These are phyloP conservation scores for Lepus americanus DNA, from an alignment of 2,113 vertebrate species.

Conservation along the genomic window DNA sequence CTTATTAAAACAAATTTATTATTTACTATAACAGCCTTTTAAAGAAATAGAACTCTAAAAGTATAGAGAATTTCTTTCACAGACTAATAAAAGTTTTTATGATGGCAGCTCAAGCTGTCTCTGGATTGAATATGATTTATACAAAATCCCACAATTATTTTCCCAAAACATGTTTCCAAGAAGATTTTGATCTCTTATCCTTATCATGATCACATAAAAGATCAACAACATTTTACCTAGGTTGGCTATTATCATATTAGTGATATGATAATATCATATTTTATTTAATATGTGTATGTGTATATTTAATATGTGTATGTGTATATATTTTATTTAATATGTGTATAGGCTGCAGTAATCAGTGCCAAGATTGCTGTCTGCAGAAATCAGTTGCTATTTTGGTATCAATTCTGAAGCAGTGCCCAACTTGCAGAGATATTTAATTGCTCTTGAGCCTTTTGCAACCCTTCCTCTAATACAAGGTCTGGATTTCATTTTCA, in stretches of 20 bases:
- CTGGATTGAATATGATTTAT: neutral
- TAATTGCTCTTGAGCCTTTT: slow-evolving; percentile 69
- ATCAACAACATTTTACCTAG: neutral
- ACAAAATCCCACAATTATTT: slow-evolving; percentile 5
- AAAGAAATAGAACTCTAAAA: neutral
- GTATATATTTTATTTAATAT: too few relatives aligned
- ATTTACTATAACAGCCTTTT: neutral
- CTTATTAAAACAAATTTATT: neutral
- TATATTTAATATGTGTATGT: too few relatives aligned
- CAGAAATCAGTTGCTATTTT: slow-evolving; percentile 60
- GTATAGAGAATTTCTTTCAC: neutral
- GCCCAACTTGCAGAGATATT: slow-evolving; percentile 11
- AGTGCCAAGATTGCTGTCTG: neutral
- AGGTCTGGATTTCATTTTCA: slow-evolving; percentile 74
- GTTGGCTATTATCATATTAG: neutral
- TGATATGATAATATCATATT: too few relatives aligned
- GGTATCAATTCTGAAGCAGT: slow-evolving; percentile 17
- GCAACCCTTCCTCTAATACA: neutral
- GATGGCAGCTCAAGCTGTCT: neutral
- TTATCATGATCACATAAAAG: neutral
- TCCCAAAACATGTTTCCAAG: neutral
- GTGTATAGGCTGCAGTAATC: slow-evolving; percentile 24
- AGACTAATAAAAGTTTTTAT: neutral
- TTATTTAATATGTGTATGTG: too few relatives aligned
- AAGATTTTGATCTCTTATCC: neutral